Evolutionary conservation across 2,797 vertebrate species (phyloP), one percentile per base, ranked within the genome.

Genomic region (Malacoctenus gilli): DNA sequence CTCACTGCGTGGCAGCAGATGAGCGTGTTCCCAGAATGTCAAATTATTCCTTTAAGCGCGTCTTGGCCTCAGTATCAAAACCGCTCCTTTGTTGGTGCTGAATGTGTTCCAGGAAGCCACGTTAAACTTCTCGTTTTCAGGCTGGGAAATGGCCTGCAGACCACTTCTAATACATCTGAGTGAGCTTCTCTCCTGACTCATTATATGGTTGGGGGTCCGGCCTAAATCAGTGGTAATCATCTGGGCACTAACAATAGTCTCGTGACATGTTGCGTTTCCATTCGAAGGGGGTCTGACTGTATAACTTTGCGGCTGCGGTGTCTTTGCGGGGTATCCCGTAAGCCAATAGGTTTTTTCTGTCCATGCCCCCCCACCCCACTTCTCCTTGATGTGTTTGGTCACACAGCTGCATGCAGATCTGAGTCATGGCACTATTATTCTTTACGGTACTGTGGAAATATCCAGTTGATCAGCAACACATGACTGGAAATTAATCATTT

Each of bases 391-490:
- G 73, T 72, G 55, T 68, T 81, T 32, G 42, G 59, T 69, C 14
- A 3, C 28, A 16, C 80, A 87, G 84, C 82, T 83, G 84, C 69
- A 35, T 55, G 57, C 52, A 77, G 47, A 67, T 55, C 77, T 87
- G 79, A 84, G 71, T 87, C 85, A 85, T 36, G 37, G 37, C 62
- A 34, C 22, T 72, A 41, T 70, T 74, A 40, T 30, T 64, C 68
- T 68, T 67, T 59, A 50, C 64, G 56, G 68, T 52, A 14, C 62
- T 48, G 49, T 83, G 76, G 79, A 82, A 85, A 79, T 72, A 82
- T 82, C 59, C 72, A 47, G 62, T 75, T 77, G 73, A 87, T 80
- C 70, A 77, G 56, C 58, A 82, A 68, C 85, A 85, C 76, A 85
- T 85, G 83, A 78, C 71, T 62, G 25, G 66, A 58, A 76, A 60